Base-by-base conservation (phyloP, 2,888 invertebrate genomes). In the Hoplodrina blanda region DNA sequence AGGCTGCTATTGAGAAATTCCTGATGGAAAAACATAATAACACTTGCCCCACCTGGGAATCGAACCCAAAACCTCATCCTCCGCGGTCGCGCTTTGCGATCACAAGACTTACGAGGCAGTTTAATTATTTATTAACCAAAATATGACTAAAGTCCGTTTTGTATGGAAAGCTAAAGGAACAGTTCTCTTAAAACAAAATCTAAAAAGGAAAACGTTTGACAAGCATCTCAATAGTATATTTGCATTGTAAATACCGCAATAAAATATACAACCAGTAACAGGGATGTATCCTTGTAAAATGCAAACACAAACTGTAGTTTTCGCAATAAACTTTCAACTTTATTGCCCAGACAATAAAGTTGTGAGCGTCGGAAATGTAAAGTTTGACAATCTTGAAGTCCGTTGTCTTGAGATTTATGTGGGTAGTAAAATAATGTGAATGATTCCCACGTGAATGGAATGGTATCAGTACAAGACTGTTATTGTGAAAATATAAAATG, bases 211-310 rank as follows among this genome's bases (percentile, higher is more conserved):
- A 60, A 70, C 66, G 63, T 63, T 75, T 78, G 82, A 84, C 79
- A 82, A 83, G 73, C 82, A 68, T 76, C 75, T 79, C 69, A 64
- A 79, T 80, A 62, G 64, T 41, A 60, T 71, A 78, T 81, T 78
- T 80, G 74, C 82, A 82, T 74, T 85, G 82, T 78, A 82, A 80
- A 85, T 78, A 75, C 69, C 13, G 25, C 59, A 76, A 69, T 82
- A 76, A 84, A 82, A 74, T 66, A 33, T 56, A 57, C 64, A 54
- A 56, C 64, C 63, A 59, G 50, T 66, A 78, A 76, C 76, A 74
- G 62, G 79, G 61, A 75, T 62, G 55, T 52, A 65, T 33, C 64
- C 49, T 37, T 62, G 19, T 60, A 68, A 74, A 73, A 77, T 64
- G 62, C 69, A 67, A 83, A 80, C 59, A 67, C 62, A 53, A 50